Base-by-base conservation (phyloP, 2,888 invertebrate genomes). In the Limnephilus marmoratus region DNA sequence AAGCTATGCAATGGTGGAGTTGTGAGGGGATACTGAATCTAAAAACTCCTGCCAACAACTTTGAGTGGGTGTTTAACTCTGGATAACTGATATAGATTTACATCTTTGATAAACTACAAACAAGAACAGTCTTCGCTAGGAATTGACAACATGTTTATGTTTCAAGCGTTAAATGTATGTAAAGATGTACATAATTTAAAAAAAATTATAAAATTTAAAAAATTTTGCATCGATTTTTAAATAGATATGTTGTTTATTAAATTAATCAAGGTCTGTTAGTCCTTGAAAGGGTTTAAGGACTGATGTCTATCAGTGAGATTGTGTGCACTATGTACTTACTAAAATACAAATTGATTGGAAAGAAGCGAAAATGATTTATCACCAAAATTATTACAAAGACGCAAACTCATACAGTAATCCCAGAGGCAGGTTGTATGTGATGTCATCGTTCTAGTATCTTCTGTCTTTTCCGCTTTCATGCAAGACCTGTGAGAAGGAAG, bases 1-100 rank as follows among this genome's bases (percentile, higher is more conserved):
- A 92, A 92, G 92, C 91, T 91, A 93, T 93, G 93, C 93, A 93
- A 92, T 90, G 90, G 90, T 93, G 82, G 68, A 93, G 90, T 68
- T 90, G 92, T 81, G 93, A 93, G 93, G 90, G 93, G 68, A 91
- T 82, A 91, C 92, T 92, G 68, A 90, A 68, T 90, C 90, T 83
- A 90, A 86, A 81, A 53, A 82, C 92, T 83, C 81, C 85, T 53
- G 37, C 92, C 85, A 83, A 81, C 89, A 93, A 93, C 93, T 90
- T 93, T 93, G 93, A 53, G 93, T 88, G 92, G 93, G 92, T 86
- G 93, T 93, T 29, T 37, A 29, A 31, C 87, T 53, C 29, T 45
- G 29, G 86, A 45, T 12, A 86, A 49, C 24, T 86, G 31, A 87
- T 41, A 31, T 31, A 37, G 41, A 81, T 88, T 31, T 53, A 24